Conservation (phyloP, 2,113 vertebrate species). For the Alaudala cheleensis region DNA sequence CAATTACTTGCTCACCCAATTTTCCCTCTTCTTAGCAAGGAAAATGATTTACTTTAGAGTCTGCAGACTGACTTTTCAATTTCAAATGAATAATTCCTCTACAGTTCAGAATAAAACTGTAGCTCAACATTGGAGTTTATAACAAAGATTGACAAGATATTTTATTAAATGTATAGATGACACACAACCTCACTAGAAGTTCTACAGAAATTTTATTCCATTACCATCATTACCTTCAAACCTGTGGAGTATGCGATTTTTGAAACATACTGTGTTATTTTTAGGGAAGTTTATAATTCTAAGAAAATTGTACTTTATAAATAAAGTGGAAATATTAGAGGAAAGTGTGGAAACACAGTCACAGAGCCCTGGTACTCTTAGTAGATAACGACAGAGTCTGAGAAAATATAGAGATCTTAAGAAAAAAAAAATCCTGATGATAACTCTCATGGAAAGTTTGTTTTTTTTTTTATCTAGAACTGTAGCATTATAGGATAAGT, state of each 20-base stretch:
- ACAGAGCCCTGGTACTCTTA: background rate
- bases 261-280: background rate
- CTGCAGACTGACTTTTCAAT: background rate
- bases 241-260: background rate
- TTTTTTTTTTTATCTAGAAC: background rate
- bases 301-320: background rate
- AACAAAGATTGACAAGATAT: background rate
- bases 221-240: background rate
- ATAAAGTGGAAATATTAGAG: background rate
- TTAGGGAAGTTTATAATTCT: background rate
- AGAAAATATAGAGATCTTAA: background rate
- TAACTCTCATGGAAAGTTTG: fast-evolving
- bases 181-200: background rate
- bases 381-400: background rate
- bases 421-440: background rate
- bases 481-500: background rate
- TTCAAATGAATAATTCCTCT: background rate
- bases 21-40: background rate
- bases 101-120: background rate
- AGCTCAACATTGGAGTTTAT: background rate
- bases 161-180: background rate
- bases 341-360: background rate
- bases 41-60: background rate
- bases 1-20: background rate
- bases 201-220: background rate